phyloP scores from a whole-genome alignment of 2,888 invertebrate species.

The Drosophila nr. perissopoda region DNA sequence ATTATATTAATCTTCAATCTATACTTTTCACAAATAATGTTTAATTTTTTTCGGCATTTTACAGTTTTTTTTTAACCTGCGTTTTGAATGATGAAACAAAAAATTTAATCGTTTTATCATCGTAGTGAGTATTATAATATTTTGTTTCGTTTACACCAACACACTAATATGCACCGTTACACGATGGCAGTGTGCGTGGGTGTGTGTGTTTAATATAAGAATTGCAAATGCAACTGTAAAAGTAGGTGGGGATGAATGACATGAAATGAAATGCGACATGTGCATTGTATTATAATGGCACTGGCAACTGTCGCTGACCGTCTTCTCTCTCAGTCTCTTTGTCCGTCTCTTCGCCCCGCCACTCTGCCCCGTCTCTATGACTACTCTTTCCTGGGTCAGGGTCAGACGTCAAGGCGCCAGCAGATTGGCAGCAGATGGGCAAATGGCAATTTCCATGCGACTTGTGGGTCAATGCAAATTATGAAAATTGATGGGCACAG shows the following conservation, averaged over 20 bases:
- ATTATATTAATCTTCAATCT: background rate
- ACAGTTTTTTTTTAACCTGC: background rate
- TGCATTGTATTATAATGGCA: conserved; percentile 31
- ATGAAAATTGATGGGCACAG: conserved; percentile 37
- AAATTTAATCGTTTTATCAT: background rate
- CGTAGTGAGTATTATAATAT: too few relatives aligned
- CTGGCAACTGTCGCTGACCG: background rate
- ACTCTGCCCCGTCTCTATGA: background rate
- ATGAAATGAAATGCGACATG: conserved; percentile 40
- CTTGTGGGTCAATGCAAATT: conserved; percentile 48
- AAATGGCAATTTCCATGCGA: conserved; percentile 38
- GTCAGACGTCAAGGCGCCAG: conserved; percentile 20
- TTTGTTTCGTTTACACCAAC: too few relatives aligned
- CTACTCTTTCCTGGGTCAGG: conserved; percentile 16
- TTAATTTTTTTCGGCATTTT: too few relatives aligned
- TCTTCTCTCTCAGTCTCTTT: background rate
- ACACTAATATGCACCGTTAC: conserved; percentile 10
- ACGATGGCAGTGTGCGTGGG: background rate
- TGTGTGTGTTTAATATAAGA: conserved; percentile 1
- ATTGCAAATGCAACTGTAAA: conserved; percentile 17
- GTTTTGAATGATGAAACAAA: too few relatives aligned
- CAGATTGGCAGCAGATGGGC: conserved; percentile 10
- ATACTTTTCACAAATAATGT: background rate
- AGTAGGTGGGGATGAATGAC: background rate
- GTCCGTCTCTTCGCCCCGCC: background rate